Evolutionary conservation across 2,797 vertebrate genomes (phyloP).

Genomic region (Simalia tracyae): DNA sequence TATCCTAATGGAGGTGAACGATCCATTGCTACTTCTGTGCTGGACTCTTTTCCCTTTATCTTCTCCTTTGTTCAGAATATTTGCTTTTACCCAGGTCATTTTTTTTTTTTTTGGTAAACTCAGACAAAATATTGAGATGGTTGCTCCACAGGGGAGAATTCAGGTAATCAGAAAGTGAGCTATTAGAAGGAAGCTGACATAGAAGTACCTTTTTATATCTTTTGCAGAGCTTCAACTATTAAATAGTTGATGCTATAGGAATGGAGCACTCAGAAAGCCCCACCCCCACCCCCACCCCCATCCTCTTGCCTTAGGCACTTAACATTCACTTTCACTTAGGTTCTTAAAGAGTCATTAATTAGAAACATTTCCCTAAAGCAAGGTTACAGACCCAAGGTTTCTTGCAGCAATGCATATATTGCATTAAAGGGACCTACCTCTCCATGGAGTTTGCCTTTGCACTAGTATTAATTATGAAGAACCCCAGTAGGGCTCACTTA

Average conservation of each 20-base stretch:
- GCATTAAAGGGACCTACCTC: slow-evolving; percentile 3
- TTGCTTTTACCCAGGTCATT: slow-evolving; percentile 4
- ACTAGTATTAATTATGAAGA: slow-evolving; percentile 1
- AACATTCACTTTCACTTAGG: slow-evolving; percentile 46
- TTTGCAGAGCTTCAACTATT: slow-evolving; percentile 35
- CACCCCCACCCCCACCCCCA: slow-evolving; percentile 21
- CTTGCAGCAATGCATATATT: slow-evolving; percentile 28
- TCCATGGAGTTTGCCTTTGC: not conserved
- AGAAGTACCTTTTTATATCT: not conserved
- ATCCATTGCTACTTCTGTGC: not conserved
- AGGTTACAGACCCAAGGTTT: slow-evolving; percentile 34
- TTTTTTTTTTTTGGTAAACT: not conserved
- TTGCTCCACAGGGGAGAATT: not conserved
- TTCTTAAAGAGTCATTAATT: slow-evolving; percentile 47
- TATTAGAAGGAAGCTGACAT: not conserved
- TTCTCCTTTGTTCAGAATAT: not conserved
- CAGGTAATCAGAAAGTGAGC: not conserved
- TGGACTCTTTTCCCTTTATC: slow-evolving; percentile 3
- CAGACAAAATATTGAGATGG: not conserved
- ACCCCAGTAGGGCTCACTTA: not conserved
- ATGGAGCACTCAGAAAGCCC: slow-evolving; percentile 24
- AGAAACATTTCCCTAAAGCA: slow-evolving; percentile 35
- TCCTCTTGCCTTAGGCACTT: slow-evolving; percentile 36
- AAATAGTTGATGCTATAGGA: slow-evolving; percentile 38
- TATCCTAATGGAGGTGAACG: not conserved